These are phyloP conservation scores for Neofelis nebulosa DNA, from an alignment of 2,113 vertebrate species.

Conservation along the genomic window DNA sequence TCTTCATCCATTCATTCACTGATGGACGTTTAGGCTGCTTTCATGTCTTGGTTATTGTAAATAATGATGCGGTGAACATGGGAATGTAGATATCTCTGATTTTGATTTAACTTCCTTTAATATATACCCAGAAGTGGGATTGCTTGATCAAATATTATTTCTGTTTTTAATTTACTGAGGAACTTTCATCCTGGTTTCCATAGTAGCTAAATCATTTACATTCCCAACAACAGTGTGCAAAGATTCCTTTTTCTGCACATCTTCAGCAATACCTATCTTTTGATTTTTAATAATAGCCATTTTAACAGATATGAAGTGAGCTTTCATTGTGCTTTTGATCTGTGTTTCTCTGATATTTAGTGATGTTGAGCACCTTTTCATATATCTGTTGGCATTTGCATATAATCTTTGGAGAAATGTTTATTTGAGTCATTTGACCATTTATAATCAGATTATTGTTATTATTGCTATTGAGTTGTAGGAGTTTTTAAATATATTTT, in stretches of 20 bases:
- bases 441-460: neutral
- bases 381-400: neutral
- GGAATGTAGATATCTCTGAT: neutral
- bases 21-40: neutral
- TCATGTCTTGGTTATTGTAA: neutral
- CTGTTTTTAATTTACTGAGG: neutral
- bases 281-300: neutral
- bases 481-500: neutral
- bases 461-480: neutral
- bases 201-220: neutral
- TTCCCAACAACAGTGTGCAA: neutral
- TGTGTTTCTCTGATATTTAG: neutral
- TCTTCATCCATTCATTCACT: neutral
- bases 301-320: neutral
- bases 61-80: neutral
- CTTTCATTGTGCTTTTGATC: constrained; percentile 3
- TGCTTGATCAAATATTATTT: neutral
- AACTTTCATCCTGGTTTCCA: neutral
- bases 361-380: neutral
- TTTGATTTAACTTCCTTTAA: neutral
- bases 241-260: neutral
- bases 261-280: neutral
- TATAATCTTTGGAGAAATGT: neutral
- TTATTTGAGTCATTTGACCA: neutral
- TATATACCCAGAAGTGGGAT: neutral